Evolutionary conservation across 2,888 invertebrate genomes (phyloP), one percentile per base, ranked within the genome.

Genomic region (Eurois occulta): DNA sequence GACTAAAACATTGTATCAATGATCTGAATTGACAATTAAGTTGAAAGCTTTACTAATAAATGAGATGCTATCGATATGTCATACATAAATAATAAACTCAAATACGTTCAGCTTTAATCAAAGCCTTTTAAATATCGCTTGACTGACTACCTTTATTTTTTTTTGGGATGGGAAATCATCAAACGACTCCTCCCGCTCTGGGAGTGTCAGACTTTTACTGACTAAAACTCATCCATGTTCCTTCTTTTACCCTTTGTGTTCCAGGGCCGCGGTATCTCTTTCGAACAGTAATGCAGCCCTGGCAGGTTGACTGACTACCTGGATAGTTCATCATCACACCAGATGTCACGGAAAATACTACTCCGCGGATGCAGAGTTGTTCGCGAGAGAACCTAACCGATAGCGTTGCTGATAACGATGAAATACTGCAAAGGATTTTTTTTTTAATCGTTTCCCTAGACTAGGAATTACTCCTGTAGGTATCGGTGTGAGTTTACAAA

Each of bases 11-110:
- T 74, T 68, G 46, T 46, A 48, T 48, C 16, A 74, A 32, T 18
- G 67, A 69, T 67, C 55, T 48, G 55, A 65, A 65, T 65, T 64
- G 55, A 58, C 64, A 73, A 74, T 79, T 81, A 74, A 35, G n/a
- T 68, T 68, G 32, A 68, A 80, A 79, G 68, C 74, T n/a, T 71
- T 43, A 41, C 52, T 65, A 65, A 65, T 65, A n/a, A 5, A 58
- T 28, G 35, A 41, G 60, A 52, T 65, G 64, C 46, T 70, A n/a
- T 68, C 35, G 62, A 48, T 52, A 43, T 24, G 16, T 52, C 43
- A 38, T 46, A 32, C 28, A 68, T 66, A 8, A 7, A 46, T 55
- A 71, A 55, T 46, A n/a, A 11, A 60, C 5, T 60, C 11, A 48
- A 73, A 41, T 28, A 41, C 48, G 18, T 24, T 73, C 38, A 73